Percentiles rank a stretch among this genome's conserved stretches.
These are phyloP conservation scores for Trachymyrmex cornetzi DNA, from an alignment of 1,140 invertebrate species.

Conservation along the genomic window DNA sequence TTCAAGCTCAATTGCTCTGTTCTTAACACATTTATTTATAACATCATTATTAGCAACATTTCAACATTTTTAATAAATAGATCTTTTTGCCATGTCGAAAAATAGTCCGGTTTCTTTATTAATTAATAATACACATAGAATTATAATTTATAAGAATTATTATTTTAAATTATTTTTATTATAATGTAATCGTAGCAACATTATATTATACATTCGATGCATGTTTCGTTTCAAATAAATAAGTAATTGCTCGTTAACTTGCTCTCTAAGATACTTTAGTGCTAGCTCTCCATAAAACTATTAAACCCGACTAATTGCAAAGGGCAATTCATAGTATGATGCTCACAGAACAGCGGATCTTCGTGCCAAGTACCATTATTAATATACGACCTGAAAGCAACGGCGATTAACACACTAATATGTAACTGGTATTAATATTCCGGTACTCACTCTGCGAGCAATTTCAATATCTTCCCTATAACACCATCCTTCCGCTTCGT, in stretches of 20 bases:
- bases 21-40: not conserved
- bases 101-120: not conserved
- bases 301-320: conserved; percentile 82
- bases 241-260: not conserved
- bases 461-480: conserved; percentile 82
- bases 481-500: conserved; percentile 76
- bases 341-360: conserved; percentile 79
- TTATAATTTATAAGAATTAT: not conserved
- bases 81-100: not conserved
- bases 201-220: not conserved
- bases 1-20: not conserved
- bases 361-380: conserved; percentile 75
- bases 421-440: conserved; percentile 36
- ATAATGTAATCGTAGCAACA: not conserved
- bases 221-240: not conserved
- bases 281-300: conserved; percentile 69
- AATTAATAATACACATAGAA: not conserved
- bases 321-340: conserved; percentile 82
- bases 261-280: not conserved
- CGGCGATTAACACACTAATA: not conserved
- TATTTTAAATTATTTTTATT: conserved; percentile 14
- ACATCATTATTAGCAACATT: not conserved
- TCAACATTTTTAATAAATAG: not conserved
- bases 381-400: conserved; percentile 75
- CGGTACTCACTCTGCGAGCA: conserved; percentile 78